Conservation (phyloP, 1,140 invertebrate species). For the Augochlora pura region DNA sequence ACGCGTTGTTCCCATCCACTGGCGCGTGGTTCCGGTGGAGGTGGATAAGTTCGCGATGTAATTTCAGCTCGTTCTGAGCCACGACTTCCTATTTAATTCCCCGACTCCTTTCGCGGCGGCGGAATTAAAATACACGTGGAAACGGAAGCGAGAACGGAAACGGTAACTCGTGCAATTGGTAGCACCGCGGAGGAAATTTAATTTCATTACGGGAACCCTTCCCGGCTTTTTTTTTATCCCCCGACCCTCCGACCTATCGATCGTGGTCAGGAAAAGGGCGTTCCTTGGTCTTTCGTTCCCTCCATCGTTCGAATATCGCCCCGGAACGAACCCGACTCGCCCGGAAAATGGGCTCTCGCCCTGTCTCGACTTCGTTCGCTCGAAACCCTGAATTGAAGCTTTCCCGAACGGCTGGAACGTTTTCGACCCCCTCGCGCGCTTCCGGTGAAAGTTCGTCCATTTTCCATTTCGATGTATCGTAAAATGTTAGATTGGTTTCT, state of each 20-base stretch:
- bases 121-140: slow-evolving; percentile 41
- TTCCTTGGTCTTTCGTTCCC: neutral
- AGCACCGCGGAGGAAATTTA: slow-evolving; percentile 20
- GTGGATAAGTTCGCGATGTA: slow-evolving; percentile 2
- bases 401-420: no score
- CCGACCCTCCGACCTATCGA: slow-evolving; percentile 23
- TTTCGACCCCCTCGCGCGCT: no score
- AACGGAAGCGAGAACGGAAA: slow-evolving; percentile 23
- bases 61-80: slow-evolving; percentile 25
- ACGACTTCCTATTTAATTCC: slow-evolving; percentile 38
- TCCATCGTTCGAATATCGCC: neutral
- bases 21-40: neutral
- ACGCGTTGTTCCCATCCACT: neutral
- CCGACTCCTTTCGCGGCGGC: neutral
- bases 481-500: no score
- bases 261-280: neutral
- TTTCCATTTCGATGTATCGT: no score
- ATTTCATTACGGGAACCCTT: slow-evolving; percentile 36
- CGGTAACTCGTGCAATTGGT: slow-evolving; percentile 36
- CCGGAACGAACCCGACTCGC: neutral
- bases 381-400: no score
- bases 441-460: no score
- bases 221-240: neutral
- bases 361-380: no score
- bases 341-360: neutral